These are phyloP conservation scores for Caloenas nicobarica DNA, from an alignment of 2,113 vertebrate species.

Conservation along the genomic window DNA sequence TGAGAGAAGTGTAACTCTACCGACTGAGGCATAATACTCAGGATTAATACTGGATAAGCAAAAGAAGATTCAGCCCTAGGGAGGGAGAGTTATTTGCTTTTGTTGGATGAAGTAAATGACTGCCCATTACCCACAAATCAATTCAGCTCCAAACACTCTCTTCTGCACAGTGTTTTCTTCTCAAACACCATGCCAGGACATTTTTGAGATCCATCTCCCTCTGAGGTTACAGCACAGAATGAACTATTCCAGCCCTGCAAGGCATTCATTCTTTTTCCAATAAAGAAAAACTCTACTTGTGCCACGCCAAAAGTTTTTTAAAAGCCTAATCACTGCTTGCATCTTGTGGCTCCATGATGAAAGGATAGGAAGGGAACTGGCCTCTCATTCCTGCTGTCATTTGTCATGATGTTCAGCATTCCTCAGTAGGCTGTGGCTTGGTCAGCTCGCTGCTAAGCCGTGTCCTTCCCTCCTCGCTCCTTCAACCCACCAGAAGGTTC, in stretches of 20 bases:
- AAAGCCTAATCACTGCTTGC: conserved; percentile 28
- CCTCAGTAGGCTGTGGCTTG: background rate
- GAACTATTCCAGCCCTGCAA: background rate
- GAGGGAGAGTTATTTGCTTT: background rate
- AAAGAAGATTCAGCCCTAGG: background rate
- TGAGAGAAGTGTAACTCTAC: background rate
- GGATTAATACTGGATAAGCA: background rate
- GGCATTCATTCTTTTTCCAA: background rate
- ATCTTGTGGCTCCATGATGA: conserved; percentile 47
- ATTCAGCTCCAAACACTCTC: background rate
- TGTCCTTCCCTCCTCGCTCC: background rate
- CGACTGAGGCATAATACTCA: background rate
- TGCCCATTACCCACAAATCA: background rate
- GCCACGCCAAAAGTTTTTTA: background rate
- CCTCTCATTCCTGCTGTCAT: conserved; percentile 12
- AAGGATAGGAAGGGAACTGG: background rate
- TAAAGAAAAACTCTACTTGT: background rate
- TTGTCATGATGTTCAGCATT: background rate
- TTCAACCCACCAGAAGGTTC: background rate
- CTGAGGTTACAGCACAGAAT: background rate
- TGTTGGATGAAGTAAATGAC: background rate
- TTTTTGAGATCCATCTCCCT: background rate
- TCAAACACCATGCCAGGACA: background rate
- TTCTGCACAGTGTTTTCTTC: background rate
- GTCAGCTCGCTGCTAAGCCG: background rate